Evolutionary conservation across 2,113 vertebrate genomes (phyloP).

Genomic region (Alethe diademata): DNA sequence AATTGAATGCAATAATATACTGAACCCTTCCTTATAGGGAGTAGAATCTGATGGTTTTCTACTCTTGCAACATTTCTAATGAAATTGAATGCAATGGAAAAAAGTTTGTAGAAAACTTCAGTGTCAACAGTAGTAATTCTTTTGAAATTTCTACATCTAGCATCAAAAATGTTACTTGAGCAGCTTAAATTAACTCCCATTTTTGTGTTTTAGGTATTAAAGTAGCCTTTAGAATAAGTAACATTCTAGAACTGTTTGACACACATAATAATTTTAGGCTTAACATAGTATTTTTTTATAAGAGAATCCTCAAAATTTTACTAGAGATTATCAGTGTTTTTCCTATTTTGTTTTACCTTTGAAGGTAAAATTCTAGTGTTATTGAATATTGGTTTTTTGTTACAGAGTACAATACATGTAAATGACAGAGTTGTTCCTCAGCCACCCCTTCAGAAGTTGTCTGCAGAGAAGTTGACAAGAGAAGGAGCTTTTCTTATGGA

Average conservation of each 20-base stretch:
- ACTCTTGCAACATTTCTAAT: background rate
- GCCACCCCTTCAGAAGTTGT: conserved; percentile 87
- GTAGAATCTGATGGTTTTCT: background rate
- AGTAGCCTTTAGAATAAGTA: background rate
- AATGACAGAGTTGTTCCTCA: conserved; percentile 90
- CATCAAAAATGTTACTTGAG: background rate
- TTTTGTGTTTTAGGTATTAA: background rate
- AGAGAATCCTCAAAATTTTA: background rate
- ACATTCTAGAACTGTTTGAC: background rate
- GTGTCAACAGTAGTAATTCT: background rate
- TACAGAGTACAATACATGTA: conserved; percentile 88
- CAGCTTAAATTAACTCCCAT: background rate
- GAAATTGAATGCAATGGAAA: background rate
- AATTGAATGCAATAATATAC: background rate
- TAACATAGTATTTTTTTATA: background rate
- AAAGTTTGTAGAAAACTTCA: background rate
- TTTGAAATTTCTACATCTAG: background rate
- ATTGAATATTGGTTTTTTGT: background rate
- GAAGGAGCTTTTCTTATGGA: conserved; percentile 97
- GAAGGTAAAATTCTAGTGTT: background rate
- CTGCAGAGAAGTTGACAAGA: conserved; percentile 87
- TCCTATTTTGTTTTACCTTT: background rate
- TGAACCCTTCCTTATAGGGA: background rate
- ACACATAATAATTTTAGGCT: background rate
- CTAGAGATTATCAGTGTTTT: background rate